Base-by-base conservation (phyloP, 2,113 vertebrate genomes). In the Callopanchax toddi region DNA sequence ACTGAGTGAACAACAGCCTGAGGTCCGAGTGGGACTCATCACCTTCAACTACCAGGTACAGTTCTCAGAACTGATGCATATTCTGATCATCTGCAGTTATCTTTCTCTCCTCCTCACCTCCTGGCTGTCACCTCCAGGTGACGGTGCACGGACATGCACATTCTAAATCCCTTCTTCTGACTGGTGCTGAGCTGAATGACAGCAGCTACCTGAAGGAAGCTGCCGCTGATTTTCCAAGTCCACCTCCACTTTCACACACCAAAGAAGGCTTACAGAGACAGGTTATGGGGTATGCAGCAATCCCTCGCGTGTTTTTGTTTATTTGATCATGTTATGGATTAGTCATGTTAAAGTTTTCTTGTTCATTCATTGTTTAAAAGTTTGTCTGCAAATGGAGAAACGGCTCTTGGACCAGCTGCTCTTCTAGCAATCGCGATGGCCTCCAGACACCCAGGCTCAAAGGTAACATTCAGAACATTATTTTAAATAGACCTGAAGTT, bases 371-470 rank as follows among this genome's bases (percentile, higher is more conserved):
- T 29, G 11, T 40, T 6, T 32, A 18, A 25, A 60, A 93, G 91
- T 16, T 69, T 93, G 60, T 48, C 63, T 57, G 87, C 88, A 69
- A 69, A 60, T 58, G 93, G 91, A 17, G 69, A 84, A 21, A 92
- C 91, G 12, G 92, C 92, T 32, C 83, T 93, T 10, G 93, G 93
- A 39, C 91, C 93, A 36, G 92, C 93, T 34, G 89, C 90, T 54
- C 82, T 92, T 12, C 51, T 93, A 23, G 81, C 90, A 8, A 86
- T 93, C 44, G 76, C 84, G 1, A 90, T 89, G 61, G 93, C 93
- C 4, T 92, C 92, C 61, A 88, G 83, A 73, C 82, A 86, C 32
- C 89, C 91, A 16, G 93, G 92, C 26, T 93, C 93, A 54, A 93
- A 92, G 81, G 93, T n/a, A n/a, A n/a, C n/a, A n/a, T n/a, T n/a